phyloP scores from a whole-genome alignment of 1,140 invertebrate genomes.

The Neodiprion fabricii region DNA sequence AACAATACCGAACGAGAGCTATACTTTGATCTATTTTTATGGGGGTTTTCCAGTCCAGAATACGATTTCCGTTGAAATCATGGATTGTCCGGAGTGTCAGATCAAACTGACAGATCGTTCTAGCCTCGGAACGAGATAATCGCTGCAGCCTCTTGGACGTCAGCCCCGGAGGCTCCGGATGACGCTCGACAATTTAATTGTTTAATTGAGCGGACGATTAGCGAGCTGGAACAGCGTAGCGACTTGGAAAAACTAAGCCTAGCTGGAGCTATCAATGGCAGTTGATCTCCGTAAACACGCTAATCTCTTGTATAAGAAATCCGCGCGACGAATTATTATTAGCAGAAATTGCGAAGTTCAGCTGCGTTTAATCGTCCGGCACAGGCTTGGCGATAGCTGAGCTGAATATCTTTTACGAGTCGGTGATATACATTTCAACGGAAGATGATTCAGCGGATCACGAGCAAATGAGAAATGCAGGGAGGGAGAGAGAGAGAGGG shows the following conservation, averaged over 20 bases:
- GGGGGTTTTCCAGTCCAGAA: too few species aligned
- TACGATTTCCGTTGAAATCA: background rate
- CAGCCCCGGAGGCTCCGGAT: background rate
- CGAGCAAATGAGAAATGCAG: background rate
- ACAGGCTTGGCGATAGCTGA: too few species aligned
- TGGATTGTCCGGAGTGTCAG: background rate
- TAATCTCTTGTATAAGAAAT: too few species aligned
- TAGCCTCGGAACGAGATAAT: constrained; percentile 7
- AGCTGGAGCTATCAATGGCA: background rate
- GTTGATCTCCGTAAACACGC: too few species aligned
- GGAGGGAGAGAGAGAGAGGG: constrained; percentile 7
- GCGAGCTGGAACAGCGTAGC: background rate
- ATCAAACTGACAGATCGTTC: constrained; percentile 5
- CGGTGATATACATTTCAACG: too few species aligned
- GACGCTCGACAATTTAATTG: constrained; percentile 42
- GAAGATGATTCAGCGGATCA: too few species aligned
- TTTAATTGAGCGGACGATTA: constrained; percentile 39
- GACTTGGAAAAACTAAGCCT: background rate
- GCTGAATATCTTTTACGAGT: too few species aligned
- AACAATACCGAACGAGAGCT: too few species aligned
- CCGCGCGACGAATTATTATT: too few species aligned
- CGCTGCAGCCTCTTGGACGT: constrained; percentile 10
- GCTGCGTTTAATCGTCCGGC: too few species aligned
- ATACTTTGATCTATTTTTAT: too few species aligned
- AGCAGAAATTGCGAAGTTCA: too few species aligned